phyloP scores from a whole-genome alignment of 2,888 invertebrate species.

The Antheraea yamamai region DNA sequence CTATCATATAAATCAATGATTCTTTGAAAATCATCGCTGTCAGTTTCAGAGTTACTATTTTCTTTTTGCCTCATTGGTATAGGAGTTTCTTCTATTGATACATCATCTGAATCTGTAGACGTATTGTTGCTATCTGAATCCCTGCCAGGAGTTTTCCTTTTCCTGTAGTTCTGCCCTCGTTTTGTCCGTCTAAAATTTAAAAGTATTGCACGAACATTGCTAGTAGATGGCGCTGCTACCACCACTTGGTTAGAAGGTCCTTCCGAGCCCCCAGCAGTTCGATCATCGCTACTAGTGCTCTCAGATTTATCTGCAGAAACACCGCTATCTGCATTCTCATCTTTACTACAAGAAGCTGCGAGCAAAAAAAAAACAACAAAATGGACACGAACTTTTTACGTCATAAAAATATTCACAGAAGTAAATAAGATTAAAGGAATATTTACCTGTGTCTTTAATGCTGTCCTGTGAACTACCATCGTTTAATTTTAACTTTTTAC shows the following conservation, averaged over 20 bases:
- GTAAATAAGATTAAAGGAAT: conserved; percentile 22
- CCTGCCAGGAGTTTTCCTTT: conserved; percentile 66
- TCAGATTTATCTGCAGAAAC: conserved; percentile 76
- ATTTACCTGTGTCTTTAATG: conserved; percentile 61
- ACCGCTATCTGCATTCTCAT: conserved; percentile 75
- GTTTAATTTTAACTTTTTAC: conserved; percentile 73
- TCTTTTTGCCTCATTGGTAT: conserved; percentile 41
- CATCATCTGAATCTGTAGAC: conserved; percentile 70
- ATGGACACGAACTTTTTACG: conserved; percentile 39
- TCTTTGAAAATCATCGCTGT: conserved; percentile 33
- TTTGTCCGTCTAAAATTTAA: conserved; percentile 61
- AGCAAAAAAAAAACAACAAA: conserved; percentile 45
- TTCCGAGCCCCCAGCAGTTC: conserved; percentile 42
- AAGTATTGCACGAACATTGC: conserved; percentile 62
- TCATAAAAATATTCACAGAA: conserved; percentile 23
- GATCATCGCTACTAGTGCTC: conserved; percentile 71
- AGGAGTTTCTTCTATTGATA: conserved; percentile 53
- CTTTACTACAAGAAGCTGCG: conserved; percentile 49
- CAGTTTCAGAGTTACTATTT: conserved; percentile 50
- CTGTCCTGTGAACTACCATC: conserved; percentile 76
- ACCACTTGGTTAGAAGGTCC: conserved; percentile 66
- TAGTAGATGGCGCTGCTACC: conserved; percentile 63
- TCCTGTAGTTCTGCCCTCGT: conserved; percentile 65
- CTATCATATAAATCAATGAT: neutral
- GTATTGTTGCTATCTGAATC: conserved; percentile 67